Conservation (phyloP, 2,113 vertebrate genomes). For the Steatornis caripensis region DNA sequence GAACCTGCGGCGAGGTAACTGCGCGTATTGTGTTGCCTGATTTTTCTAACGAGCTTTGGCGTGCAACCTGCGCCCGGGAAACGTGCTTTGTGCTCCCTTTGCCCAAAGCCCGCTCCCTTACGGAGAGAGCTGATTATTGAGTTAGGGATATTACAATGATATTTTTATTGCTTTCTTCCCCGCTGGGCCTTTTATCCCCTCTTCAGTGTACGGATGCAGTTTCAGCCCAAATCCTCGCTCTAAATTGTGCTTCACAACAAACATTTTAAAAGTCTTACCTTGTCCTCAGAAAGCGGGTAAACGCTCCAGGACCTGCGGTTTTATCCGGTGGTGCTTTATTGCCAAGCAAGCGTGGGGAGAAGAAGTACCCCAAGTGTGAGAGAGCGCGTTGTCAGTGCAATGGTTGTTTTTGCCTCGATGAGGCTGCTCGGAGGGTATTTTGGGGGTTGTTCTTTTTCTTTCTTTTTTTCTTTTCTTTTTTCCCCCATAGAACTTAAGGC, state of each 20-base stretch:
- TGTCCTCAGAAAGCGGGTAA: neutral
- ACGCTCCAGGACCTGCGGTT: neutral
- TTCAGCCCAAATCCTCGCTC: neutral
- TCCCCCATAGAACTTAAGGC: neutral
- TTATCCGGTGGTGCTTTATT: neutral
- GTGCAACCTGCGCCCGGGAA: neutral
- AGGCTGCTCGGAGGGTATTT: neutral
- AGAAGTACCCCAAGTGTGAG: neutral
- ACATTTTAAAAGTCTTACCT: neutral
- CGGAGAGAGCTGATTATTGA: neutral
- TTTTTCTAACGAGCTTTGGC: no score
- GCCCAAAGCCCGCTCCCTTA: neutral
- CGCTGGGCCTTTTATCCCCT: neutral
- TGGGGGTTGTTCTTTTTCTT: neutral
- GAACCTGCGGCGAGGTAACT: no score
- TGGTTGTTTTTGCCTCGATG: neutral
- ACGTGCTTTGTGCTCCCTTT: neutral
- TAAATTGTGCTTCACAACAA: slow-evolving; percentile 38
- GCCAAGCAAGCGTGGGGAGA: neutral
- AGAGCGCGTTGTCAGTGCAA: neutral
- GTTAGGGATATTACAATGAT: neutral
- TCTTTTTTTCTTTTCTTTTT: no score
- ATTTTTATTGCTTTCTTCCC: neutral
- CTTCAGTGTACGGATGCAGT: neutral
- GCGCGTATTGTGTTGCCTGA: no score